These are phyloP conservation scores for Saccostrea echinata DNA, from an alignment of 1,140 invertebrate species.

Conservation along the genomic window DNA sequence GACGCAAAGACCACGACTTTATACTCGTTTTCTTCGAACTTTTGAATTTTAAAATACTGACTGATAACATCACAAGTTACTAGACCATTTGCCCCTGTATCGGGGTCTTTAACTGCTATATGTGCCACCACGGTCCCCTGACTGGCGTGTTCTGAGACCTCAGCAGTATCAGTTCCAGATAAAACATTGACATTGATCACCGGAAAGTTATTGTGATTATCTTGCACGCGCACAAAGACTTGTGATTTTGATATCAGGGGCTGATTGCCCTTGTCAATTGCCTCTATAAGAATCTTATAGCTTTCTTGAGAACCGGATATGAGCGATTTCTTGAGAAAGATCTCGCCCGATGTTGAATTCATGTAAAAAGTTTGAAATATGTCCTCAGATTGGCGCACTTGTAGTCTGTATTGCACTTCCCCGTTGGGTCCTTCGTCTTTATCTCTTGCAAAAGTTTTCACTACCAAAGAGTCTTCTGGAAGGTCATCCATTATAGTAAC, in stretches of 20 bases:
- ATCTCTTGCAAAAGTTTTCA: constrained; percentile 94
- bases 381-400: constrained; percentile 57
- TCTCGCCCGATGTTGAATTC: constrained; percentile 59
- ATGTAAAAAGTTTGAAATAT: constrained; percentile 61
- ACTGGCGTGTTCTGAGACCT: constrained; percentile 70
- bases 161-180: constrained; percentile 56
- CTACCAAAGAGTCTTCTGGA: constrained; percentile 89
- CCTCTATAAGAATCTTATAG: constrained; percentile 63
- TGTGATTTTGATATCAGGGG: constrained; percentile 58
- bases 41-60: constrained; percentile 64
- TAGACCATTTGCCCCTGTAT: constrained; percentile 71
- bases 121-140: constrained; percentile 71
- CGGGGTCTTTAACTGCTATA: constrained; percentile 68
- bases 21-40: constrained; percentile 64
- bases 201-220: constrained; percentile 74
- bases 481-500: constrained; percentile 87
- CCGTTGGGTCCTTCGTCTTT: constrained; percentile 97
- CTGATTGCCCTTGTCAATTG: constrained; percentile 61
- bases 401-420: constrained; percentile 92
- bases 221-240: constrained; percentile 69
- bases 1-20: constrained; percentile 79
- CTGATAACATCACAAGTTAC: constrained; percentile 66
- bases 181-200: constrained; percentile 69
- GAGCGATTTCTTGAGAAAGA: constrained; percentile 59
- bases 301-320: constrained; percentile 60